These are phyloP conservation scores for Rhinolophus ferrumequinum DNA, from an alignment of 2,113 vertebrate genomes.

Conservation along the genomic window DNA sequence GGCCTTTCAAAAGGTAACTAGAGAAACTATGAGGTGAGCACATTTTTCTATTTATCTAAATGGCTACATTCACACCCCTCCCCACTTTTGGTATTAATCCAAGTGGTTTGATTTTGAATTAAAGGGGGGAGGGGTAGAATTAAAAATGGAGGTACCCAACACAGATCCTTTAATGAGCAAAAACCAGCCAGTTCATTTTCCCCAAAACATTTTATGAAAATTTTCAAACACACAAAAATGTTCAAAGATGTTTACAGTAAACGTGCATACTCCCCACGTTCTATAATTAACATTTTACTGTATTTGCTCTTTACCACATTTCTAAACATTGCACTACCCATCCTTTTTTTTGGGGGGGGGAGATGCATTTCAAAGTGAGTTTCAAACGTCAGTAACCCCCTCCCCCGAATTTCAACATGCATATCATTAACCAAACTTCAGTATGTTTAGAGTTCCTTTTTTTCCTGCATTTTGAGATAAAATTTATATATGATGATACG, in stretches of 20 bases:
- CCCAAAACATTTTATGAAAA: neutral
- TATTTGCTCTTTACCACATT: constrained; percentile 5
- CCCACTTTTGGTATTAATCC: constrained; percentile 39
- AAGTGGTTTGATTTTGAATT: constrained; percentile 59
- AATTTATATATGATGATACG: neutral
- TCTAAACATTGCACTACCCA: neutral
- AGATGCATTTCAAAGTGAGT: constrained; percentile 16
- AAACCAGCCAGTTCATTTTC: neutral
- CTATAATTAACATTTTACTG: constrained; percentile 11
- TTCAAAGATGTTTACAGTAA: constrained; percentile 39
- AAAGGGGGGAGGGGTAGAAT: neutral
- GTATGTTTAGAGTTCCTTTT: neutral
- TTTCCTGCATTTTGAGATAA: neutral
- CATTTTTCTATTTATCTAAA: constrained; percentile 57
- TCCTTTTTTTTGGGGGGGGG: neutral
- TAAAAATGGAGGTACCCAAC: neutral
- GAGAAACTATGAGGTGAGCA: constrained; percentile 38
- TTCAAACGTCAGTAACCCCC: neutral
- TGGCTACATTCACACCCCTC: constrained; percentile 20
- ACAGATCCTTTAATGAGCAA: constrained; percentile 22
- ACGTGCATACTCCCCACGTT: neutral
- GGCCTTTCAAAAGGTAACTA: constrained; percentile 52
- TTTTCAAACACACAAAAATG: neutral
- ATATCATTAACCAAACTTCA: neutral
- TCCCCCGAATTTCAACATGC: neutral